Percentiles rank a stretch among this genome's conserved stretches.
These are phyloP conservation scores for Phalanger gymnotis DNA, from an alignment of 2,797 vertebrate genomes.

Conservation along the genomic window DNA sequence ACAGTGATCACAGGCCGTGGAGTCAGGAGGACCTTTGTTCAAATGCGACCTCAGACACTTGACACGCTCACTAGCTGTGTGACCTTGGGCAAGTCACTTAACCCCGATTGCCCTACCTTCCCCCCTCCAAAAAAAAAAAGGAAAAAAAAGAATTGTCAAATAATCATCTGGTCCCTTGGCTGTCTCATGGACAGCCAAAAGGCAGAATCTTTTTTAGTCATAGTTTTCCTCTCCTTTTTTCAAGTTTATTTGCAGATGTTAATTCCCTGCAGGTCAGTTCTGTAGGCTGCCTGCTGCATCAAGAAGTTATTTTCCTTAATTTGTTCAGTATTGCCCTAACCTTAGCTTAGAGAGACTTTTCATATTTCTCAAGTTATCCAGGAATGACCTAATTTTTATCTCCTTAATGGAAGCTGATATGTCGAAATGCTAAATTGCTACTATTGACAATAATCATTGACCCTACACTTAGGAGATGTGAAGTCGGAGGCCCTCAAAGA, in stretches of 20 bases:
- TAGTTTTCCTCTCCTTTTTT: conserved; percentile 47
- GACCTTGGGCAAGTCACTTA: no score
- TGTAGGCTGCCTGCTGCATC: conserved; percentile 48
- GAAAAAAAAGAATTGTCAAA: no score
- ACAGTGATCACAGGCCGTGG: no score
- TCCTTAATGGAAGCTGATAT: conserved; percentile 8
- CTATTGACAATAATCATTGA: conserved; percentile 41
- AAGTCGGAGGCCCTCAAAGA: conserved; percentile 35
- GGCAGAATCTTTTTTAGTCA: conserved; percentile 42
- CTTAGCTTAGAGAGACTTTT: conserved; percentile 54
- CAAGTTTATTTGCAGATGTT: conserved; percentile 32
- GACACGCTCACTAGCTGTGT: no score
- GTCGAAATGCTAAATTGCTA: conserved; percentile 33
- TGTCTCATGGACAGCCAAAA: neutral
- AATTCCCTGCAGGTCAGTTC: conserved; percentile 41
- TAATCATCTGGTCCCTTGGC: neutral
- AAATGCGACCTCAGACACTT: no score
- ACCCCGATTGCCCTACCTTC: no score
- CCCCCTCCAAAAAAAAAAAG: no score
- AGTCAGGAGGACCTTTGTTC: no score
- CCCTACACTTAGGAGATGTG: conserved; percentile 44
- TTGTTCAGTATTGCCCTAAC: conserved; percentile 56
- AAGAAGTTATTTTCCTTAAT: conserved; percentile 54
- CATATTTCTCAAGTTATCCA: conserved; percentile 11
- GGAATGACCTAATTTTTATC: conserved; percentile 38